Percentiles rank a stretch among this genome's conserved stretches.
Conservation (phyloP, 2,113 vertebrate species). For the Callospermophilus lateralis region DNA sequence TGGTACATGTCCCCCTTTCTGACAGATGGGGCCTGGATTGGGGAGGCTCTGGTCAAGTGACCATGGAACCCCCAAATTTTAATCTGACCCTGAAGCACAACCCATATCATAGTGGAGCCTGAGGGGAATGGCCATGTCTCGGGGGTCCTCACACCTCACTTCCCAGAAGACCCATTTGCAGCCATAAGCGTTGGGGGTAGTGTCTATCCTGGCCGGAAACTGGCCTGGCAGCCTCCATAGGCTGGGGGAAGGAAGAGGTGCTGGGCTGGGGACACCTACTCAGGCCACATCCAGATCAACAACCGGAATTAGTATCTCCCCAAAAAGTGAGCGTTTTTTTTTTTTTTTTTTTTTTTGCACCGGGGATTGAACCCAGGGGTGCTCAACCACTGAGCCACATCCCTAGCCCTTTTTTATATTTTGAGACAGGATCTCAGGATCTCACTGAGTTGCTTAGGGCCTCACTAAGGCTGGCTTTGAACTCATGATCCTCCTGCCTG, state of each 20-base stretch:
- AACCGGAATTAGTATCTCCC: not conserved
- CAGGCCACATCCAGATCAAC: not conserved
- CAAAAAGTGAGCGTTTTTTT: not conserved
- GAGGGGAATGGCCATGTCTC: too few relatives aligned
- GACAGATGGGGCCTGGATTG: not conserved
- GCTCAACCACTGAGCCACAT: too few relatives aligned
- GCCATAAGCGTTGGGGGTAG: not conserved
- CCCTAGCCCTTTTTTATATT: too few relatives aligned
- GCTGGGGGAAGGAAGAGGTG: not conserved
- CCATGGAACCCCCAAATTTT: not conserved
- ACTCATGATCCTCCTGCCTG: too few relatives aligned
- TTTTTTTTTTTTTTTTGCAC: too few relatives aligned
- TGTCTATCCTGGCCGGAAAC: not conserved
- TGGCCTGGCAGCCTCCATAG: not conserved
- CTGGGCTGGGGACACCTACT: not conserved
- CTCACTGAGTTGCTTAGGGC: too few relatives aligned
- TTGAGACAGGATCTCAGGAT: too few relatives aligned
- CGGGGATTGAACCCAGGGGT: too few relatives aligned
- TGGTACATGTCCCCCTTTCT: not conserved
- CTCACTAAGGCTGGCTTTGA: too few relatives aligned
- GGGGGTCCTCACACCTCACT: not conserved
- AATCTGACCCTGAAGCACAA: not conserved
- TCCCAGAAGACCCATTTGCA: not conserved
- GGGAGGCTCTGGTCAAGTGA: not conserved
- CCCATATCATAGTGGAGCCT: not conserved